Evolutionary conservation across 2,113 vertebrate species (phyloP).

Genomic region (Arizona elegans): DNA sequence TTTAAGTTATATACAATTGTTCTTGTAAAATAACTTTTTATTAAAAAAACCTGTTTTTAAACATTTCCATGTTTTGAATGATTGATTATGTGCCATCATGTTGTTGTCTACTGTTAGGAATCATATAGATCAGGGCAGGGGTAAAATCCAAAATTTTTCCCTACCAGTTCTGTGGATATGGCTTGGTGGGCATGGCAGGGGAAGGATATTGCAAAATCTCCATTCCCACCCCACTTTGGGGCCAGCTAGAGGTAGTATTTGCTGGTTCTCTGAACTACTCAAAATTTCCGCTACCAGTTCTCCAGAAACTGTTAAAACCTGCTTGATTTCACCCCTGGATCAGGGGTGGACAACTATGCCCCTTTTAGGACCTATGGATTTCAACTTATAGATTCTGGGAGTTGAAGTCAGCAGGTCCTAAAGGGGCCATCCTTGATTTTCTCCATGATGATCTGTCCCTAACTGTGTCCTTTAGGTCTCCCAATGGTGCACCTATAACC

Average conservation of each 20-base stretch:
- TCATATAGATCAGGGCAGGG: neutral
- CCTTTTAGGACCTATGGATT: too few species aligned
- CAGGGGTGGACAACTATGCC: neutral
- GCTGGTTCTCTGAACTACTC: too few species aligned
- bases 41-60: neutral
- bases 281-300: too few species aligned
- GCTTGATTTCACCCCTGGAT: too few species aligned
- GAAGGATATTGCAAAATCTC: too few species aligned
- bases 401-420: neutral
- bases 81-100: neutral
- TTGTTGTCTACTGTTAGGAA: neutral
- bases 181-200: too few species aligned
- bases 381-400: neutral
- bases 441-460: neutral
- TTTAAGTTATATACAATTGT: neutral
- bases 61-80: neutral
- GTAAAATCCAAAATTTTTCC: too few species aligned
- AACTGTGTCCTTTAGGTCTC: neutral
- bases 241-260: too few species aligned
- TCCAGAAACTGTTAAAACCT: too few species aligned
- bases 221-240: too few species aligned
- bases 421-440: neutral
- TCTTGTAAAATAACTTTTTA: neutral
- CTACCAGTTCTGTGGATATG: too few species aligned
- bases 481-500: neutral